phyloP scores from a whole-genome alignment of 1,140 invertebrate species.

The Papilio polytes region DNA sequence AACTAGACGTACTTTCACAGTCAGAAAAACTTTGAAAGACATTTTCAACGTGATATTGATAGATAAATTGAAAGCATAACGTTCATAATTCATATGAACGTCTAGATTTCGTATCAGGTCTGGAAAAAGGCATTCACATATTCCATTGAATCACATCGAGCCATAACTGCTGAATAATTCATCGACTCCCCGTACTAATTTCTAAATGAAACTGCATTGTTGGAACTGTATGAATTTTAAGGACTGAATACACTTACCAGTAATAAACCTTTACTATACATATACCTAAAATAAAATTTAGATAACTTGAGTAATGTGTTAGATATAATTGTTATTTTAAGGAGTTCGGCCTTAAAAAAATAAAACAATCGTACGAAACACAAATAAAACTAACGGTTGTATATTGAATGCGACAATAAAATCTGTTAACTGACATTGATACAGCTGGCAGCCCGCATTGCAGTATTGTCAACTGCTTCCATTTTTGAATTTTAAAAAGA shows the following conservation, averaged over 20 bases:
- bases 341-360: neutral
- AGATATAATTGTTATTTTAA: no score
- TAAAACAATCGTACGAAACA: neutral
- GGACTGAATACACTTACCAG: neutral
- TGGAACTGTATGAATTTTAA: conserved; percentile 26
- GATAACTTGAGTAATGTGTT: no score
- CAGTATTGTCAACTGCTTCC: conserved; percentile 14
- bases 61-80: neutral
- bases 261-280: neutral
- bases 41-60: neutral
- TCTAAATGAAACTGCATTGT: conserved; percentile 26
- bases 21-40: no score
- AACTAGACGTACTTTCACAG: no score
- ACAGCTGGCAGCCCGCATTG: conserved; percentile 3
- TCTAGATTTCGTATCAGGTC: conserved; percentile 5
- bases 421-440: conserved; percentile 16
- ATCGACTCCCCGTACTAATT: conserved; percentile 11
- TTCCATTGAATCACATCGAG: conserved; percentile 9
- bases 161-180: conserved; percentile 14
- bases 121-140: conserved; percentile 7
- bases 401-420: neutral
- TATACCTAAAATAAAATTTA: no score
- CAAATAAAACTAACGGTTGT: neutral
- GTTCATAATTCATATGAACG: neutral
- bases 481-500: conserved; percentile 11